Evolutionary conservation across 2,888 invertebrate genomes (phyloP).

Genomic region (Dryadula phaetusa): DNA sequence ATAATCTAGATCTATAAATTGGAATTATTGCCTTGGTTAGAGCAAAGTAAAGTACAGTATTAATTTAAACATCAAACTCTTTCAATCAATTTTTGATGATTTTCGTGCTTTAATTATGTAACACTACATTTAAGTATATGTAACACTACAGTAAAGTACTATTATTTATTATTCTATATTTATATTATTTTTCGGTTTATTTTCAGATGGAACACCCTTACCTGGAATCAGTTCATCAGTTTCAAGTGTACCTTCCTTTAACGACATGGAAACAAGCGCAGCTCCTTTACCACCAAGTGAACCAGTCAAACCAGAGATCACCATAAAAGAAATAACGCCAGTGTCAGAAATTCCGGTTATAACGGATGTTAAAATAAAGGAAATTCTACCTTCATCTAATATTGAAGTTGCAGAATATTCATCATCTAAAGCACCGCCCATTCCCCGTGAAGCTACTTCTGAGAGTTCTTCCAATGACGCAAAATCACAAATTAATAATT

Average conservation of each 20-base stretch:
- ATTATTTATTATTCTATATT: too few relatives aligned
- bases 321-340: conserved; percentile 86
- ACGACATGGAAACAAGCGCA: conserved; percentile 52
- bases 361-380: conserved; percentile 76
- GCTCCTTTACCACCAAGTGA: conserved; percentile 56
- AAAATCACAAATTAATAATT: conserved; percentile 57
- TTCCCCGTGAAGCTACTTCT: conserved; percentile 73
- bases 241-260: conserved; percentile 53
- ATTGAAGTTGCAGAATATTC: conserved; percentile 72
- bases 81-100: too few relatives aligned
- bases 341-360: conserved; percentile 77
- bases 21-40: neutral
- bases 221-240: conserved; percentile 59
- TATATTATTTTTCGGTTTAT: neutral
- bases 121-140: neutral
- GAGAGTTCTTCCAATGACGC: conserved; percentile 55
- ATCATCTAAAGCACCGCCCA: conserved; percentile 74
- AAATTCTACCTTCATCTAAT: conserved; percentile 70
- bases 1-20: too few relatives aligned
- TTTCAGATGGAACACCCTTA: conserved; percentile 71
- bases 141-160: neutral
- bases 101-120: neutral
- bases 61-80: neutral
- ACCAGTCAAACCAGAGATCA: conserved; percentile 70
- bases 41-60: neutral